A percentile compares a stretch with the other conserved stretches of the same genome.
These are phyloP conservation scores for Chamaetylas fuelleborni DNA, from an alignment of 2,113 vertebrate genomes.

Conservation along the genomic window DNA sequence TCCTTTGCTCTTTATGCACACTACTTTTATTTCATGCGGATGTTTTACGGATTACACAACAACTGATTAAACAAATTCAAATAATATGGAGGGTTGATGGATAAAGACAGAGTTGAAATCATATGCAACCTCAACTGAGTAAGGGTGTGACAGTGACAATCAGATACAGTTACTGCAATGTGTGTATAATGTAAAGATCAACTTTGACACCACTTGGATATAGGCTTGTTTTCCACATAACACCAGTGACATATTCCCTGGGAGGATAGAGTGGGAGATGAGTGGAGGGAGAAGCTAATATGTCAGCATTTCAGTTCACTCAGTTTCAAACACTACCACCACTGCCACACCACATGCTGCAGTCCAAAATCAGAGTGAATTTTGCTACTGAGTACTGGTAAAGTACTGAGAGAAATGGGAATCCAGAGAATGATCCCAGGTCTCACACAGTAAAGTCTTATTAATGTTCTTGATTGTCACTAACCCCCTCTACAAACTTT, in stretches of 20 bases:
- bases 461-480: background rate
- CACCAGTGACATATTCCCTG: background rate
- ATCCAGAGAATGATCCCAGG: background rate
- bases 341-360: too few species aligned
- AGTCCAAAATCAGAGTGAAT: background rate
- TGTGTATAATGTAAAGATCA: background rate
- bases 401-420: background rate
- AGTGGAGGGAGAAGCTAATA: background rate
- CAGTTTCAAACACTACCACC: background rate
- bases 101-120: background rate
- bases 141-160: background rate
- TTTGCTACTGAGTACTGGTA: background rate
- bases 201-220: background rate
- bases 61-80: background rate
- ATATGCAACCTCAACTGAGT: background rate
- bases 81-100: accelerated
- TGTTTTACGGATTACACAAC: background rate
- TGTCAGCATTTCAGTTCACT: background rate
- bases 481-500: background rate
- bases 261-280: accelerated
- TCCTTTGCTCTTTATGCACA: background rate
- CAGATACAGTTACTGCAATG: background rate
- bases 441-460: background rate
- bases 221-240: background rate
- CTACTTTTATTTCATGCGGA: background rate